phyloP scores from a whole-genome alignment of 1,140 invertebrate genomes.

The Anadara kagoshimensis region DNA sequence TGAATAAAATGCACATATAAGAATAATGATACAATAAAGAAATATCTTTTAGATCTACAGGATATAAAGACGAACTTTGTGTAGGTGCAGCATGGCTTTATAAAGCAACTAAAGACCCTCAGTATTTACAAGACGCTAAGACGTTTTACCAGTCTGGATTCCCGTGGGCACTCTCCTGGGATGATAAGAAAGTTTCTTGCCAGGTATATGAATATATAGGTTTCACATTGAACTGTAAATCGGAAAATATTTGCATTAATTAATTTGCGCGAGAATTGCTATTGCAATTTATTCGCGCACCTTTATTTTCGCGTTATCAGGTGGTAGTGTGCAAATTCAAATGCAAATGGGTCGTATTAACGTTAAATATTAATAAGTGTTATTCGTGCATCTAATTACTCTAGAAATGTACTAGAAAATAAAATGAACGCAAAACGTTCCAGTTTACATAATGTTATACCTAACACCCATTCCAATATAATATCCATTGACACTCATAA shows the following conservation, averaged over 20 bases:
- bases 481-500: too few relatives aligned
- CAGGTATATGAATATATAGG: conserved; percentile 33
- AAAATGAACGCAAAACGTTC: too few relatives aligned
- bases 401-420: too few relatives aligned
- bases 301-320: background rate
- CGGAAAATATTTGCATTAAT: background rate
- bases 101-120: conserved; percentile 76
- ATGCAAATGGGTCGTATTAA: background rate
- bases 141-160: conserved; percentile 50
- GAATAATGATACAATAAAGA: too few relatives aligned
- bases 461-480: too few relatives aligned
- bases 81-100: conserved; percentile 80
- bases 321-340: background rate
- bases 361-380: background rate
- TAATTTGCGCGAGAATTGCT: background rate
- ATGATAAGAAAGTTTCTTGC: conserved; percentile 77
- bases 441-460: too few relatives aligned
- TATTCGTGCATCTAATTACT: background rate
- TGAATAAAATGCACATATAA: too few relatives aligned
- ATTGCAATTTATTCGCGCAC: too few relatives aligned
- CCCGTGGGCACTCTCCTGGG: conserved; percentile 76
- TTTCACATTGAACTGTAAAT: background rate
- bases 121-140: conserved; percentile 77
- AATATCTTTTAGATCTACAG: conserved; percentile 72
- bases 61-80: conserved; percentile 79